Base-by-base conservation (phyloP, 2,113 vertebrate species). In the Lamprotornis superbus region DNA sequence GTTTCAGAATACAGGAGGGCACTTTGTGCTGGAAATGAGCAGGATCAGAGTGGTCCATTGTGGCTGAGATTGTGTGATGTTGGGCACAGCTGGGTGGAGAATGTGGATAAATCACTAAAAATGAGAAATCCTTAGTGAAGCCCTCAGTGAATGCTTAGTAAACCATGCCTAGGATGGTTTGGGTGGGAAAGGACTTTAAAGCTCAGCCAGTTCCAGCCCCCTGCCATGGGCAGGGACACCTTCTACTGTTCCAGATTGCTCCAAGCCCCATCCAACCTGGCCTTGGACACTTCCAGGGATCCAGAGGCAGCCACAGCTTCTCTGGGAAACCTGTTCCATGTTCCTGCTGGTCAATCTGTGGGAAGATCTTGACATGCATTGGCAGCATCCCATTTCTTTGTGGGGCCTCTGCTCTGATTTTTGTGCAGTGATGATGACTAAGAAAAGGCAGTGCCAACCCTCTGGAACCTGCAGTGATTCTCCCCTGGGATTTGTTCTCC, bases 121-220 rank as follows among this genome's bases (percentile, higher is more conserved):
- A 56, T 27, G 37, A 35, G 37, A 52, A 65, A 27, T 37, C 5
- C 4, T 44, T 49, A 37, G 22, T 30, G 37, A 64, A 31, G 37
- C 37, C 37, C 37, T 39, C 37, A 39, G 37, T 39, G 37, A 39
- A 39, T 39, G 10, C 37, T 39, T 10, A 39, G 37, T 39, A 39
- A 39, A 39, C 37, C 37, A 39, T 39, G 37, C 37, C 37, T 8
- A 5, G 39, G 68, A 47, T 11, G 31, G 10, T 52, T 67, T 74
- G 12, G 12, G 12, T 74, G 39, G 23, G 49, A 47, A 70, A 18
- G 9, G 47, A 61, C 17, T 10, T 42, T 61, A 61, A 76, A 61
- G 2, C 2, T 35, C 53, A 53, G 2, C 24, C 8, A 4, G 1
- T 40, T 31, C n/a, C 13, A n/a, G 11, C 9, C 28, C 28, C 0